phyloP scores from a whole-genome alignment of 2,113 vertebrate species.

The Talpa occidentalis region DNA sequence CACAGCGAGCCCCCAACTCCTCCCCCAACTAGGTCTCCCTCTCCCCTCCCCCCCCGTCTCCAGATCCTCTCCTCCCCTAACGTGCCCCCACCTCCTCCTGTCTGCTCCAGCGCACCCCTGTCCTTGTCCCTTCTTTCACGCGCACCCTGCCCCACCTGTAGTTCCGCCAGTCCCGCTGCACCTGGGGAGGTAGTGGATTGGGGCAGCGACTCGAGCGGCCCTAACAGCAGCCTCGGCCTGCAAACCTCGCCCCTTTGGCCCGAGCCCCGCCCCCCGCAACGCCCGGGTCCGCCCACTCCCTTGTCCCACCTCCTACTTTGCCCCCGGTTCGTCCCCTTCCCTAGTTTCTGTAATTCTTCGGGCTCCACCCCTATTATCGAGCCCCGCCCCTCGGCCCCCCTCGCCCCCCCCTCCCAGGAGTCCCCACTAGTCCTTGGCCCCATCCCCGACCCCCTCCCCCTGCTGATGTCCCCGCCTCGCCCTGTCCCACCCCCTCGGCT shows the following conservation, averaged over 20 bases:
- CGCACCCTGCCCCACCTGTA: constrained; percentile 75
- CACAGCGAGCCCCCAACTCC: background rate
- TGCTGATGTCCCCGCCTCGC: background rate
- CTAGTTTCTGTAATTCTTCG: constrained; percentile 48
- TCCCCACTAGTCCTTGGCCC: background rate
- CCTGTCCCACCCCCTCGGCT: background rate
- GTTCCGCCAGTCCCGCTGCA: constrained; percentile 72
- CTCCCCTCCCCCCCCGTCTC: background rate
- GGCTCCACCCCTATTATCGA: background rate
- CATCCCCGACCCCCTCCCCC: background rate
- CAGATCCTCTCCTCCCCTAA: constrained; percentile 37
- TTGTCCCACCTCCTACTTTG: constrained; percentile 63
- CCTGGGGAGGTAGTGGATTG: constrained; percentile 60
- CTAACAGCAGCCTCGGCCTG: constrained; percentile 48
- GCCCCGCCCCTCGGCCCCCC: background rate
- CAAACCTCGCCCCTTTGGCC: constrained; percentile 69
- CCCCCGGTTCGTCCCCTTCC: background rate
- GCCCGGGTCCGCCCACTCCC: constrained; percentile 57
- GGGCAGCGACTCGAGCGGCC: constrained; percentile 60
- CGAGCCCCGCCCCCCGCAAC: constrained; percentile 66
- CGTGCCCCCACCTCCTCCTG: background rate
- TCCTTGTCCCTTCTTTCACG: constrained; percentile 34
- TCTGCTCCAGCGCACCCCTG: constrained; percentile 42
- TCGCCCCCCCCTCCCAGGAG: constrained; percentile 3
- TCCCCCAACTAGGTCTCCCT: background rate